A percentile compares a stretch with the other conserved stretches of the same genome.
These are phyloP conservation scores for Epirrhoe alternata DNA, from an alignment of 2,888 invertebrate genomes.

Conservation along the genomic window DNA sequence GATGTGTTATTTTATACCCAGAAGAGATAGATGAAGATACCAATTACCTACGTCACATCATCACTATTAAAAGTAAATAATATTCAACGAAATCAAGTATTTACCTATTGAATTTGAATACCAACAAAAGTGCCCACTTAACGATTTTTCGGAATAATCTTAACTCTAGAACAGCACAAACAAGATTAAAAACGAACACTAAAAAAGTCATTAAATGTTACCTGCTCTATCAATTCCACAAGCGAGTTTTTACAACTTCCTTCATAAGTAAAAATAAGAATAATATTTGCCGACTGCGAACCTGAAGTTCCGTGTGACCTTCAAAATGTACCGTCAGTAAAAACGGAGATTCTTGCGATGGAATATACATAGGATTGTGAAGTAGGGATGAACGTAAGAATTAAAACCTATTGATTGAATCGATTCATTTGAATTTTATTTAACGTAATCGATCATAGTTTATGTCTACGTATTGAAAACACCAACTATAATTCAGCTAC, in stretches of 20 bases:
- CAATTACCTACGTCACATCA: too few species aligned
- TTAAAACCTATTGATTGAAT: too few species aligned
- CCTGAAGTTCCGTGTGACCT: slow-evolving; percentile 75
- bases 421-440: too few species aligned
- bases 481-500: too few species aligned
- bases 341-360: slow-evolving; percentile 47
- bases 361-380: slow-evolving; percentile 17
- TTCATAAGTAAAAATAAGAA: slow-evolving; percentile 63
- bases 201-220: slow-evolving; percentile 51
- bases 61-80: too few species aligned
- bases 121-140: slow-evolving; percentile 1
- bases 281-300: slow-evolving; percentile 59
- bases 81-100: not conserved
- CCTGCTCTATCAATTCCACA: slow-evolving; percentile 56
- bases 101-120: slow-evolving; percentile 4
- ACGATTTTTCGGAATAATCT: slow-evolving; percentile 12
- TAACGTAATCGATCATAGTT: too few species aligned
- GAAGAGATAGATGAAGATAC: too few species aligned
- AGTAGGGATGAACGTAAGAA: too few species aligned
- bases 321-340: slow-evolving; percentile 63
- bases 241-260: slow-evolving; percentile 68
- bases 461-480: too few species aligned
- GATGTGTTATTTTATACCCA: too few species aligned
- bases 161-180: slow-evolving; percentile 11
- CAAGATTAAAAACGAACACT: slow-evolving; percentile 21